Conservation (phyloP, 2,797 vertebrate genomes). For the Prunella strophiata region DNA sequence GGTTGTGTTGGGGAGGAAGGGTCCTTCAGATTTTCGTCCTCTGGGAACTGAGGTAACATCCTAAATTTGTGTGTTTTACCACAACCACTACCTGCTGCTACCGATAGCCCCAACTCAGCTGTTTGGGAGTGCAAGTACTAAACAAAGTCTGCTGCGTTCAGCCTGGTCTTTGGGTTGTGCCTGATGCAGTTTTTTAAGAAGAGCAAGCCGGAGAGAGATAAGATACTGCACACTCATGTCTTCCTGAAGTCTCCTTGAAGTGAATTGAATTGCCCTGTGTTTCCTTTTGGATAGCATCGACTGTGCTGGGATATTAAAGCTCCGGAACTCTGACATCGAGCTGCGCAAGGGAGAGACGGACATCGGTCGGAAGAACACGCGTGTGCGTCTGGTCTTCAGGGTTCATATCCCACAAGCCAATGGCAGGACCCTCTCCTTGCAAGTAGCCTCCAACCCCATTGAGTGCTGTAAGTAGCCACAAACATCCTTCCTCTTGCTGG, state of each 20-base stretch:
- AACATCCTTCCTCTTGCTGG: background rate
- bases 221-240: accelerated
- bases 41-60: background rate
- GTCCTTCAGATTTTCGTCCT: background rate
- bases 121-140: background rate
- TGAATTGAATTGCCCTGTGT: background rate
- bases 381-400: slow-evolving; percentile 93
- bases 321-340: slow-evolving; percentile 96
- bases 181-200: background rate
- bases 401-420: slow-evolving; percentile 93
- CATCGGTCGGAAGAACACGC: slow-evolving; percentile 95
- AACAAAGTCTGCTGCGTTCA: background rate
- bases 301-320: slow-evolving; percentile 95
- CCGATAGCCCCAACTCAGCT: background rate
- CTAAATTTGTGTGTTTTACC: background rate
- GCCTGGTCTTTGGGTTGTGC: background rate
- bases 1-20: background rate
- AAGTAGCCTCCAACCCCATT: slow-evolving; percentile 92
- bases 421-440: slow-evolving; percentile 90
- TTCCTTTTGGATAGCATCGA: slow-evolving; percentile 84
- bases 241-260: background rate
- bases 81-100: background rate
- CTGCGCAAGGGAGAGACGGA: slow-evolving; percentile 97
- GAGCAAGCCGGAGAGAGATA: background rate
- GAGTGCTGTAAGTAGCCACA: slow-evolving; percentile 91